These are phyloP conservation scores for Xiphias gladius DNA, from an alignment of 2,113 vertebrate genomes.

Conservation along the genomic window DNA sequence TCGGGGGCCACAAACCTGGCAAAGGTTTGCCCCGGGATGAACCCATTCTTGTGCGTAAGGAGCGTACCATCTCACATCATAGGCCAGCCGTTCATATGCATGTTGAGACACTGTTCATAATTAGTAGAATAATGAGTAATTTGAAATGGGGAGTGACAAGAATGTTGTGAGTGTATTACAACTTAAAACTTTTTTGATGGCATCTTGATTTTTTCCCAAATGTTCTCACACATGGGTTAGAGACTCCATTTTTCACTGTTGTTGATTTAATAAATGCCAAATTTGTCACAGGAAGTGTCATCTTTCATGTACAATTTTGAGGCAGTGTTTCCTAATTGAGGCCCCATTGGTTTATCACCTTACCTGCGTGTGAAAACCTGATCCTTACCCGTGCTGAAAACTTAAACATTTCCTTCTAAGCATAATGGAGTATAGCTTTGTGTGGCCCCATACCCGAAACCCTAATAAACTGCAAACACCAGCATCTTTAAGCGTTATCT, in stretches of 20 bases:
- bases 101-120: background rate
- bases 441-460: background rate
- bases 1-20: background rate
- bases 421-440: background rate
- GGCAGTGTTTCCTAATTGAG: background rate
- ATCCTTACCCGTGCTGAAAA: background rate
- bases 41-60: background rate
- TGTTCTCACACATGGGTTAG: background rate
- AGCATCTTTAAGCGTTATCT: background rate
- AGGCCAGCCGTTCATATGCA: background rate
- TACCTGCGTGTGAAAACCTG: background rate
- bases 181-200: background rate
- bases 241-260: background rate
- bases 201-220: too few relatives aligned
- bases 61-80: background rate
- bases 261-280: background rate
- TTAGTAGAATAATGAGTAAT: background rate
- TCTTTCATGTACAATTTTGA: background rate
- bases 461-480: background rate
- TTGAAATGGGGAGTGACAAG: conserved; percentile 18
- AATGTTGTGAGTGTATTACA: background rate
- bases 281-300: background rate
- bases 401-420: background rate
- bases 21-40: background rate
- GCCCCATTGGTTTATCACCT: background rate